Conservation (phyloP, 1,140 invertebrate species). For the Habropoda laboriosa region DNA sequence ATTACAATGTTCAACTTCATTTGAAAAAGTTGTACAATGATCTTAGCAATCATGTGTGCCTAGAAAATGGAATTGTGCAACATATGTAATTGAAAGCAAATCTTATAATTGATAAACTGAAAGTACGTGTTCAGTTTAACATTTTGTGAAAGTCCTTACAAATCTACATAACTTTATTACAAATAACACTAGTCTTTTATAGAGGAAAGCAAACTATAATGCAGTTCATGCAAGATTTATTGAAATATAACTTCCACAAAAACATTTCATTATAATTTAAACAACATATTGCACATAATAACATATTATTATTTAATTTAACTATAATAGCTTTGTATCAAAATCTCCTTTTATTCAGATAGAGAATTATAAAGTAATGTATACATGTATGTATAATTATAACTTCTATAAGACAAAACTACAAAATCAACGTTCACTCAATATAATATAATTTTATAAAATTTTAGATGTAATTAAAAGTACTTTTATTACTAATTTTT, state of each 20-base stretch:
- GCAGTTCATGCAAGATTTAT: conserved; percentile 12
- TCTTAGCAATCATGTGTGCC: conserved; percentile 34
- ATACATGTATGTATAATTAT: background rate
- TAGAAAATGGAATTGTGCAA: conserved; percentile 44
- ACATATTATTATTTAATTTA: background rate
- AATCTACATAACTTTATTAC: conserved; percentile 13
- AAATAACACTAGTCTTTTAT: conserved; percentile 35
- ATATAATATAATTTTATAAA: background rate
- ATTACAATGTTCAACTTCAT: background rate
- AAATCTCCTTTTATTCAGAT: background rate
- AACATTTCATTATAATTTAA: background rate
- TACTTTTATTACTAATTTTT: too few relatives aligned
- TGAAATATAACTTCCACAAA: conserved; percentile 17
- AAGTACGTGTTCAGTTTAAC: conserved; percentile 7
- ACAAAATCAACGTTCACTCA: too few relatives aligned
- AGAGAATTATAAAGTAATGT: conserved; percentile 4
- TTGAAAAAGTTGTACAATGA: background rate
- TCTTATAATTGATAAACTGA: background rate
- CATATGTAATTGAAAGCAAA: conserved; percentile 31
- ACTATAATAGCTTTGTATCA: background rate
- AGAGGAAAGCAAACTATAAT: conserved; percentile 14
- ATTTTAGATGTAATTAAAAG: background rate
- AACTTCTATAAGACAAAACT: background rate
- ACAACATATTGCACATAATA: background rate
- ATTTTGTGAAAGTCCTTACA: conserved; percentile 2